Evolutionary conservation across 2,113 vertebrate species (phyloP).

Genomic region (Neogobius melanostomus): DNA sequence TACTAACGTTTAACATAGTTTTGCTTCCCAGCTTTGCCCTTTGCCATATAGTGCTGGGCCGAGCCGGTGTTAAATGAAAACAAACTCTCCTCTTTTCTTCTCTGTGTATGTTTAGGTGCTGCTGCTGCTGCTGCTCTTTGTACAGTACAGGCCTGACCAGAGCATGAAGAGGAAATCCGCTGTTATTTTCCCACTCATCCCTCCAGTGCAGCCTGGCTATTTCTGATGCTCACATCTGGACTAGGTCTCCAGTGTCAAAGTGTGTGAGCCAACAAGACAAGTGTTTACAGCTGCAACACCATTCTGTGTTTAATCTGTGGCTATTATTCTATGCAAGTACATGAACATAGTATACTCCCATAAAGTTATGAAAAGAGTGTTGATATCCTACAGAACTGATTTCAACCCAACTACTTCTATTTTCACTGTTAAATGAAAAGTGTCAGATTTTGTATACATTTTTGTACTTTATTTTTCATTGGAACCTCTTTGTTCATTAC

Average conservation of each 20-base stretch:
- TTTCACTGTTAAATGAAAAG: too few species aligned
- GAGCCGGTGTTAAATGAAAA: constrained; percentile 50
- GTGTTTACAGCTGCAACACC: constrained; percentile 24
- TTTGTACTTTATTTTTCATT: too few species aligned
- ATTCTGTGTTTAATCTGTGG: not conserved
- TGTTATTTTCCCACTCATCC: constrained; percentile 56
- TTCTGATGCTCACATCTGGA: constrained; percentile 65
- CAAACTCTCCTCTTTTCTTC: constrained; percentile 16
- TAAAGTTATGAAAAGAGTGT: too few species aligned
- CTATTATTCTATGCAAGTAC: not conserved
- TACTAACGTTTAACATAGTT: not conserved
- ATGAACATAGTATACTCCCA: not conserved
- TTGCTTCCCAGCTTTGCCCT: not conserved
- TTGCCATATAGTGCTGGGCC: constrained; percentile 36
- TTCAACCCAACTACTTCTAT: too few species aligned
- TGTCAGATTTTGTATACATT: too few species aligned
- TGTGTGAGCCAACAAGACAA: constrained; percentile 20
- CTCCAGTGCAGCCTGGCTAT: constrained; percentile 39
- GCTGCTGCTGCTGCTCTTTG: constrained; percentile 30
- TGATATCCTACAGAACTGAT: too few species aligned
- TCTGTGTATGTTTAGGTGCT: constrained; percentile 21
- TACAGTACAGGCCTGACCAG: constrained; percentile 22
- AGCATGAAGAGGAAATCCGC: constrained; percentile 51
- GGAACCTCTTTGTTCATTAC: too few species aligned
- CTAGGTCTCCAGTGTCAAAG: constrained; percentile 46